Base-by-base conservation (phyloP, 2,797 vertebrate species). In the Rhinella marina region DNA sequence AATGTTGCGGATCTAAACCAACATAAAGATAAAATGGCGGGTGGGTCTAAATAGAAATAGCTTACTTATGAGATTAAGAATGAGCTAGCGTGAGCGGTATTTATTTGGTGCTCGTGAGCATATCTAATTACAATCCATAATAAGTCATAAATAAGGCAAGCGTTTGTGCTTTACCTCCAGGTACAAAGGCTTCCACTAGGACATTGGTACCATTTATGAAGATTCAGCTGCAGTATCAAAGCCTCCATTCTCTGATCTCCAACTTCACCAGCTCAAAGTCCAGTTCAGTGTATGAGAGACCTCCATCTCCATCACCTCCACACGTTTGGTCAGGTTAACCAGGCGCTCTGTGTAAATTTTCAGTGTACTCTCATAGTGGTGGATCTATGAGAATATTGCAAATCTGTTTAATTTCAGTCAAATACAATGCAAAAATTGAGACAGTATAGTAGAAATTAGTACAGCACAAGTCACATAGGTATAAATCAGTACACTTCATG, bases 231-330 rank as follows among this genome's bases (percentile, higher is more conserved):
- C 48, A 61, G 25, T 27, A 89, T 64, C 2, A 77, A 13, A 9
- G 50, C 17, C 57, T 89, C 88, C 84, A 89, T 89, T 89, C 84
- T 64, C 12, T 80, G 27, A 89, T 86, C 66, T 89, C 84, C 84
- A 76, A n/a, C 79, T 54, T 81, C 56, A 89, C 10, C 7, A 85
- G 21, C 80, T 89, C 62, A 27, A 89, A 89, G 56, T 86, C 88
- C 77, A 89, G 78, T 57, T 82, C 52, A 0, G 88, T 68, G 79
- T 82, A 82, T 14, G 66, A 62, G 7, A 77, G 0, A 7, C 59
- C 70, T 23, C 88, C 66, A 3, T 32, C 79, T 82, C 70, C 84
- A 89, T 72, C 5, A 9, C 1, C 70, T 82, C 84, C 68, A 89
- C 77, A 27, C 73, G 41, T 59, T 10, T 80, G 62, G 82, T 89